These are phyloP conservation scores for Elachura formosa DNA, from an alignment of 2,113 vertebrate genomes.

Conservation along the genomic window DNA sequence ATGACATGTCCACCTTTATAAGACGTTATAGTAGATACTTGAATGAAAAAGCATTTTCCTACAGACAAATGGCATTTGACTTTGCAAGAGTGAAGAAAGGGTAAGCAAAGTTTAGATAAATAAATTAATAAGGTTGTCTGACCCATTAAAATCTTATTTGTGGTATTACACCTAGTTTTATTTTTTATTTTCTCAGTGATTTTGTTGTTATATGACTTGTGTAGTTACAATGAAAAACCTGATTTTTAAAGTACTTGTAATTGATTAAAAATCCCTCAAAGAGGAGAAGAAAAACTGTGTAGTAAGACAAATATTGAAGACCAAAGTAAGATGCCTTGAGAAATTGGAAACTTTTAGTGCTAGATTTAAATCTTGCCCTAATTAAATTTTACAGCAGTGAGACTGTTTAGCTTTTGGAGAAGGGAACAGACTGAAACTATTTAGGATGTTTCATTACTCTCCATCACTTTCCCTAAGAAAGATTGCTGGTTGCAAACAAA, in stretches of 20 bases:
- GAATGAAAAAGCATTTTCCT: slow-evolving; percentile 98
- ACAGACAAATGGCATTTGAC: slow-evolving; percentile 99
- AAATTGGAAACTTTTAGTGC: background rate
- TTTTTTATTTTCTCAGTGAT: background rate
- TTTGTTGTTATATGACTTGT: background rate
- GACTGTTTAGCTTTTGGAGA: background rate
- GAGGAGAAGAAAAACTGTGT: background rate
- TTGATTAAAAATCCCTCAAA: background rate
- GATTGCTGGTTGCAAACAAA: background rate
- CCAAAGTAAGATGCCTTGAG: background rate
- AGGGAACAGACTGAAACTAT: background rate
- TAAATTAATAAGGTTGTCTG: background rate
- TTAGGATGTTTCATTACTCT: background rate
- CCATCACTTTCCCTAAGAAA: background rate
- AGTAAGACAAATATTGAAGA: background rate
- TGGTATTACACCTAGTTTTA: background rate
- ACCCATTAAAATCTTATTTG: background rate
- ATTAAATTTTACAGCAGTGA: background rate
- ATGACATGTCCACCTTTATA: slow-evolving; percentile 60
- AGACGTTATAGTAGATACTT: slow-evolving; percentile 93
- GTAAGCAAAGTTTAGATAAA: slow-evolving; percentile 64
- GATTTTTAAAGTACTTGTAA: background rate
- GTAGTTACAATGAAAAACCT: background rate
- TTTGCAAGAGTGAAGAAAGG: slow-evolving; percentile 98
- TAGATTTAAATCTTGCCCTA: background rate